Percentiles rank a stretch among this genome's conserved stretches.
Evolutionary conservation across 2,113 vertebrate species (phyloP).

Genomic region (Cisticola juncidis): DNA sequence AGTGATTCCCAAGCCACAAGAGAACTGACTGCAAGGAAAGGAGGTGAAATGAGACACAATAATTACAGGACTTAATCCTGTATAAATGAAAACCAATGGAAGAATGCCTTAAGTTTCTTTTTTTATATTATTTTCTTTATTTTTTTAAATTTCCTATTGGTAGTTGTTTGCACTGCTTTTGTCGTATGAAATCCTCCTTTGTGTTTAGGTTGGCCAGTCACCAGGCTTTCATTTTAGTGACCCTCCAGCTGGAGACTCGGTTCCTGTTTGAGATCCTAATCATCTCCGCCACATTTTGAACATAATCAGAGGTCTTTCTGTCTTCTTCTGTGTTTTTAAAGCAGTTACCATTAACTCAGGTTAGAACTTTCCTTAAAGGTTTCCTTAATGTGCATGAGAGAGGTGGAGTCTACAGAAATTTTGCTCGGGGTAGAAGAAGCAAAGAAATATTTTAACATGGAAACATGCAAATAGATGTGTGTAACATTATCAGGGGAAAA

Average conservation of each 20-base stretch:
- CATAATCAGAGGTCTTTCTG: neutral
- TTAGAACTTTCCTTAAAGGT: neutral
- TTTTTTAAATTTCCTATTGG: neutral
- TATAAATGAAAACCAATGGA: neutral
- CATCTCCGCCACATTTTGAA: neutral
- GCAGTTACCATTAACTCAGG: neutral
- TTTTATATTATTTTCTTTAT: neutral
- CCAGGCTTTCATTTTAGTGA: neutral
- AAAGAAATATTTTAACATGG: neutral
- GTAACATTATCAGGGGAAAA: neutral
- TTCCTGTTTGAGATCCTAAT: neutral
- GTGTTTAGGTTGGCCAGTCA: neutral
- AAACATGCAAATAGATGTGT: neutral
- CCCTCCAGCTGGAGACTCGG: neutral
- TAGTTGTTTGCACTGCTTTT: neutral
- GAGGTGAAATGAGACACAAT: neutral
- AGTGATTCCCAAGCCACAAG: neutral
- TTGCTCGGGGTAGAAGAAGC: neutral
- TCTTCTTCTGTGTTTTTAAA: neutral
- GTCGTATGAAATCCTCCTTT: neutral
- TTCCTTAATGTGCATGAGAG: neutral
- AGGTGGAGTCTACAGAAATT: neutral
- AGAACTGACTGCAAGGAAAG: neutral
- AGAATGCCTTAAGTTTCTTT: neutral
- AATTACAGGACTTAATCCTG: neutral